Evolutionary conservation across 2,888 invertebrate genomes (phyloP).

Genomic region (Agrotis segetum): DNA sequence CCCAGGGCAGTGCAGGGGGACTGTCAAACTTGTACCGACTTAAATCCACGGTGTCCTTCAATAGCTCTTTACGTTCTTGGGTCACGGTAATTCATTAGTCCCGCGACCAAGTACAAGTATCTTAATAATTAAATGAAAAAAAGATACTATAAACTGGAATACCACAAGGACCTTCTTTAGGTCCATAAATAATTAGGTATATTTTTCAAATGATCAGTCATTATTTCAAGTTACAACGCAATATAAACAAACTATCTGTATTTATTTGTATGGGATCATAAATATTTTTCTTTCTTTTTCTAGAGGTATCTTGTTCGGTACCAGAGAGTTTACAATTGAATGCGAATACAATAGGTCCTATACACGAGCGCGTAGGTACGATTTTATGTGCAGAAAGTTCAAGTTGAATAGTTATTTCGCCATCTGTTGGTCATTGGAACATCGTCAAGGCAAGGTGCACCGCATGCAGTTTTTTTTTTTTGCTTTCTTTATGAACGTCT

Average conservation of each 20-base stretch:
- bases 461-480: constrained; percentile 9
- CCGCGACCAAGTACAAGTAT: too few species aligned
- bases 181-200: too few species aligned
- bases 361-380: neutral
- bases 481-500: neutral
- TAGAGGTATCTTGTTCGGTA: neutral
- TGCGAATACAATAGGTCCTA: neutral
- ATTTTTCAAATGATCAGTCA: neutral
- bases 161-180: neutral
- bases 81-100: too few species aligned
- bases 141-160: neutral
- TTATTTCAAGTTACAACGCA: neutral
- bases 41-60: too few species aligned
- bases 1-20: too few species aligned
- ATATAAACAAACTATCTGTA: neutral
- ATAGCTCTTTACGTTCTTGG: too few species aligned
- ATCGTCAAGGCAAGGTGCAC: constrained; percentile 30
- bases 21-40: too few species aligned
- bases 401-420: constrained; percentile 15
- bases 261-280: too few species aligned
- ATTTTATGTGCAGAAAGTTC: neutral
- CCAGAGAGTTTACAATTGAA: neutral
- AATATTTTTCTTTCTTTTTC: too few species aligned
- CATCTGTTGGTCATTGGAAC: constrained; percentile 33
- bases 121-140: too few species aligned